Evolutionary conservation across 2,888 invertebrate genomes (phyloP), one percentile per base, ranked within the genome.

Genomic region (Pteria penguin): DNA sequence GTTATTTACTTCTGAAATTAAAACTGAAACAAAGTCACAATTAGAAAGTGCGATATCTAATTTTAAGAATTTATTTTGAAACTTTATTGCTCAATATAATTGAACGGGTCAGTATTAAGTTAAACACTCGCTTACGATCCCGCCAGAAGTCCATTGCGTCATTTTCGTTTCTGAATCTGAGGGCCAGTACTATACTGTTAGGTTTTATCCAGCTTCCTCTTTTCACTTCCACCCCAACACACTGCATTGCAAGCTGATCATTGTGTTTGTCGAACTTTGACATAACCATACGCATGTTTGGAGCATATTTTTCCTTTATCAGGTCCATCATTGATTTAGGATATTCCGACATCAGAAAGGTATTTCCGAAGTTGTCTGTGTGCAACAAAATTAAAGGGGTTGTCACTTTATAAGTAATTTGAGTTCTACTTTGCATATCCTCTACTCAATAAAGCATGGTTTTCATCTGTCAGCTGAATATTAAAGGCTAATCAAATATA

Each of bases 71-170:
- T n/a, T n/a, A n/a, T n/a, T n/a, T n/a, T n/a, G n/a, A n/a, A n/a
- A n/a, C n/a, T n/a, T n/a, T n/a, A n/a, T n/a, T n/a, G n/a, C n/a
- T n/a, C n/a, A n/a, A n/a, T n/a, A n/a, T n/a, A n/a, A n/a, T n/a
- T n/a, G n/a, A n/a, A n/a, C n/a, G n/a, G n/a, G n/a, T n/a, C n/a
- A n/a, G n/a, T n/a, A n/a, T n/a, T n/a, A n/a, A n/a, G n/a, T n/a
- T n/a, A n/a, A n/a, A n/a, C n/a, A n/a, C n/a, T n/a, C 45, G n/a
- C 67, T 67, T 67, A 67, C 67, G 27, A 24, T 67, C 67, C 11
- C n/a, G 11, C 36, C 29, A 67, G 55, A 67, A 67, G 3, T 54
- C 55, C n/a, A 8, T 18, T 8, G 67, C 67, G 8, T 67, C 67
- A 18, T n/a, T 18, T 29, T 29, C 27, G 31, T 18, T 54, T 5